Conservation (phyloP, 2,797 vertebrate species). For the Enteromius afrohamiltoni region DNA sequence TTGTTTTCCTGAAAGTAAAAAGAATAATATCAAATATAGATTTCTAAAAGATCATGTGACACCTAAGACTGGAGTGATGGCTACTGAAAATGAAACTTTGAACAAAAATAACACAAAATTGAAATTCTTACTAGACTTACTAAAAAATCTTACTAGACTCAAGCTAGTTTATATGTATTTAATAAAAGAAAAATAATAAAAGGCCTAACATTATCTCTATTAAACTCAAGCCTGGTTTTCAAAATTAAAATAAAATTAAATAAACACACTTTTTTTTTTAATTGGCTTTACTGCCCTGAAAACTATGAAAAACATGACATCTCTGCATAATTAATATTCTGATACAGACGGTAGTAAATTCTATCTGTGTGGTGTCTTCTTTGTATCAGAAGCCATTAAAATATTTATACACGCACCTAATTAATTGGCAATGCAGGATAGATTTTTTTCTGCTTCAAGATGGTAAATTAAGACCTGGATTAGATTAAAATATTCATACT, state of each 20-base stretch:
- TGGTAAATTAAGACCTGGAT: constrained; percentile 72
- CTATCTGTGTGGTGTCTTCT: constrained; percentile 75
- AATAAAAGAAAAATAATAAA: not conserved
- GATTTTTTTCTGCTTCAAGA: constrained; percentile 64
- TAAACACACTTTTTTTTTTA: not conserved
- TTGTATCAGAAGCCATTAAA: constrained; percentile 78
- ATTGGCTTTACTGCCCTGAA: constrained; percentile 64
- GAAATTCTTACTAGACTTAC: not conserved
- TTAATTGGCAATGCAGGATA: constrained; percentile 77
- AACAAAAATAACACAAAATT: not conserved
- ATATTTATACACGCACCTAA: constrained; percentile 81
- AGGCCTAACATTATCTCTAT: not conserved
- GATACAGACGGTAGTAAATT: constrained; percentile 76
- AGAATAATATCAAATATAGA: constrained; percentile 3
- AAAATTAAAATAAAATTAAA: not conserved
- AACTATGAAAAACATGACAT: constrained; percentile 69
- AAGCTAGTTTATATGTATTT: not conserved
- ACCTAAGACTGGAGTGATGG: not conserved
- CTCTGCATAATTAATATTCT: constrained; percentile 79
- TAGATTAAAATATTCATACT: constrained; percentile 70
- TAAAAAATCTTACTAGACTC: not conserved
- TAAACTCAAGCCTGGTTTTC: not conserved
- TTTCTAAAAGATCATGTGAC: not conserved
- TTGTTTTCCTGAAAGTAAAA: constrained; percentile 8
- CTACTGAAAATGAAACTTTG: not conserved